Evolutionary conservation across 2,797 vertebrate species (phyloP).

Genomic region (Corythornis leucogaster): DNA sequence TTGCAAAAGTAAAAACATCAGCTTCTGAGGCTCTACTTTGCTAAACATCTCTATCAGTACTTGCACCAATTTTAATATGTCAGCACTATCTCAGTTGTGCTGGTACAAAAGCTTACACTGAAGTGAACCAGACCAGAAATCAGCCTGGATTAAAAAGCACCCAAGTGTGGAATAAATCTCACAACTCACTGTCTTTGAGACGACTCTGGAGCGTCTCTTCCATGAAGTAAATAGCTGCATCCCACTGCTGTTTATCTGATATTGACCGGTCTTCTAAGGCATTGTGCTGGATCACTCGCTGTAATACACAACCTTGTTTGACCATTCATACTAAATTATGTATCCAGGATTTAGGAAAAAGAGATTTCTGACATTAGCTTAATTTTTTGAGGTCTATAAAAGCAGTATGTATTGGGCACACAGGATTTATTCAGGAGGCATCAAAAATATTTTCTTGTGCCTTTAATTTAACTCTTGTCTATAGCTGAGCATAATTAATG

Average conservation of each 20-base stretch:
- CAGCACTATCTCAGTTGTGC: neutral
- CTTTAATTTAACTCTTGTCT: neutral
- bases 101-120: neutral
- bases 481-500: neutral
- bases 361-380: neutral
- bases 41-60: neutral
- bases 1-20: neutral
- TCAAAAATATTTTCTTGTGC: neutral
- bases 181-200: conserved; percentile 92
- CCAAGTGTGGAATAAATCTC: neutral
- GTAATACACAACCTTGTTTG: neutral
- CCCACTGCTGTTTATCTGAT: conserved; percentile 98
- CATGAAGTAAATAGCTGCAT: conserved; percentile 98
- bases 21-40: neutral
- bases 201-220: conserved; percentile 95
- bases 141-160: neutral
- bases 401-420: neutral
- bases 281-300: conserved; percentile 99
- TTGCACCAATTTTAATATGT: neutral
- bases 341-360: neutral
- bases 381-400: neutral
- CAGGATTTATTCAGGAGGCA: neutral
- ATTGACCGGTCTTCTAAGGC: conserved; percentile 97
- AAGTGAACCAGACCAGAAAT: neutral
- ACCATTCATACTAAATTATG: neutral